Evolutionary conservation across 2,113 vertebrate species (phyloP), one percentile per base, ranked within the genome.

Genomic region (Megaceryle torquata): DNA sequence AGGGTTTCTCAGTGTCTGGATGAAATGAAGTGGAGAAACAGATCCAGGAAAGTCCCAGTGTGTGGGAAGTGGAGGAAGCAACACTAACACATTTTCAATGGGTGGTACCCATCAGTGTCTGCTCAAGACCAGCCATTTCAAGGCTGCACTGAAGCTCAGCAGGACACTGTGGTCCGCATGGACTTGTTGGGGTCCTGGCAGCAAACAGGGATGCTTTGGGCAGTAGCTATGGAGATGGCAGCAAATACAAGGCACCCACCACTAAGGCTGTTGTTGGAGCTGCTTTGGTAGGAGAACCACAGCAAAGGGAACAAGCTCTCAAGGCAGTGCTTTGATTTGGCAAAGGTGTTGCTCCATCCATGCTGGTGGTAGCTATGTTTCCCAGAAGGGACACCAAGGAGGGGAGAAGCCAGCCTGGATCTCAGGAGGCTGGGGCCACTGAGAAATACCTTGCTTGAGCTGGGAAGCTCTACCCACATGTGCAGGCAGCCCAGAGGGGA

Each of bases 51-150:
- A n/a, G 21, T 54, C 24, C 29, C 1, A 3, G 69, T 25, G 29
- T 0, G 1, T 1, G 1, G 15, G 10, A 12, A 63, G 35, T 2
- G 1, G 44, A 65, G 33, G 28, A 67, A 44, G 15, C 10, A 59
- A 28, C 51, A 46, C 29, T 10, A 35, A 6, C 33, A 5, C 0
- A 0, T 35, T 64, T 41, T 15, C 57, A 63, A 2, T 29, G 43
- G 21, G 33, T 31, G 15, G 16, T 17, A 31, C n/a, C 67, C 37
- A 50, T 8, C 15, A 53, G 19, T 2, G 17, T 46, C 53, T 74
- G 17, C 37, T 67, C 1, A 4, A 59, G 29, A 31, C n/a, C 0
- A 1, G 20, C 21, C 26, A 17, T 50, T 63, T 80, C 31, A 33
- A 35, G 31, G 22, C 48, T 35, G 41, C 82, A 33, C 4, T 3